These are phyloP conservation scores for Nomada lathburiana DNA, from an alignment of 2,888 invertebrate genomes.

Conservation along the genomic window DNA sequence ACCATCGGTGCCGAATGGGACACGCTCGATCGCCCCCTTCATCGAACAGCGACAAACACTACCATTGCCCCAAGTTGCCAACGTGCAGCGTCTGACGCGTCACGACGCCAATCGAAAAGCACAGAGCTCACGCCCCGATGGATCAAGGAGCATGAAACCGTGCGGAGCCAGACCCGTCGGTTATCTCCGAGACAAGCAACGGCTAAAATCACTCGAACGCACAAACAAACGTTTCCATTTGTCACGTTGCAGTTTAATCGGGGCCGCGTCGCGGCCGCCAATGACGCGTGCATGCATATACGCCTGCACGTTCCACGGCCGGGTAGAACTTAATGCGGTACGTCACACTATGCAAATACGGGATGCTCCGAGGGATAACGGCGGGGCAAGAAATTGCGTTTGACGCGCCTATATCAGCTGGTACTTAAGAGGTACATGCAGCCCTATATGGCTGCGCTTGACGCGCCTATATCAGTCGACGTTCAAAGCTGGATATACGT, in stretches of 20 bases:
- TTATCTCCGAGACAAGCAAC: neutral
- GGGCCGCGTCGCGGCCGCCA: neutral
- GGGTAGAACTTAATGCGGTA: slow-evolving; percentile 65
- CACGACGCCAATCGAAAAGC: neutral
- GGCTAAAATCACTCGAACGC: slow-evolving; percentile 6
- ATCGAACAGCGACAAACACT: too few species aligned
- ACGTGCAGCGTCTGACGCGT: neutral
- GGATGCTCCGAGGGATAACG: slow-evolving; percentile 56
- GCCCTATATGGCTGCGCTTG: slow-evolving; percentile 45
- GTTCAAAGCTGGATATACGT: slow-evolving; percentile 39
- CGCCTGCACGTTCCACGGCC: slow-evolving; percentile 44
- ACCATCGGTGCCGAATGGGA: too few species aligned
- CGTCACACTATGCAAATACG: slow-evolving; percentile 68
- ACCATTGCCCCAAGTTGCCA: neutral
- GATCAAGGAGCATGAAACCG: neutral
- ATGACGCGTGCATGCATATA: slow-evolving; percentile 11
- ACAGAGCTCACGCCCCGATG: neutral
- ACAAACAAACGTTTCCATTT: slow-evolving; percentile 29
- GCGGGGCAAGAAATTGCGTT: slow-evolving; percentile 70
- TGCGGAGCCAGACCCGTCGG: neutral
- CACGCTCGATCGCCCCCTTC: too few species aligned
- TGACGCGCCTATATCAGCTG: slow-evolving; percentile 64
- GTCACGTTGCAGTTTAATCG: slow-evolving; percentile 43
- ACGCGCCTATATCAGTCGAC: slow-evolving; percentile 53
- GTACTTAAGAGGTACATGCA: slow-evolving; percentile 52